These are phyloP conservation scores for Pyxicephalus adspersus DNA, from an alignment of 2,113 vertebrate genomes.

Conservation along the genomic window DNA sequence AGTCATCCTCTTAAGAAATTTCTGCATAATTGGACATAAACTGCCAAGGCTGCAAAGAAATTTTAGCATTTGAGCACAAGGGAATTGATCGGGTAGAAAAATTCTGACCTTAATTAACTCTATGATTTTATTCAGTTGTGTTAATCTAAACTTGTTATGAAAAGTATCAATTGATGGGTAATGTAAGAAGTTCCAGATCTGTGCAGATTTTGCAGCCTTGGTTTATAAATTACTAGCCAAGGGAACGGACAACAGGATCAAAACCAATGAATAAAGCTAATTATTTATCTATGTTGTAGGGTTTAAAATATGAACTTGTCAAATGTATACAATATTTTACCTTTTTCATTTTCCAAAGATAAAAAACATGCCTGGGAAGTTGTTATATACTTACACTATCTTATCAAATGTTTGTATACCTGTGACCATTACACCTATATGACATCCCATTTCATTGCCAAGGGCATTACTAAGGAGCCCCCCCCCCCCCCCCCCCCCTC, in stretches of 20 bases:
- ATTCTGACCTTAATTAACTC: no score
- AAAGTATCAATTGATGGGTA: conserved; percentile 15
- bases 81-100: neutral
- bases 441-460: no score
- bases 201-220: conserved; percentile 6
- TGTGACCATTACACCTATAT: no score
- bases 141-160: neutral
- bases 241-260: conserved; percentile 1
- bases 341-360: no score
- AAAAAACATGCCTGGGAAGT: no score
- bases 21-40: conserved; percentile 11
- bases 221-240: neutral
- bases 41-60: conserved; percentile 3
- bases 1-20: conserved; percentile 29
- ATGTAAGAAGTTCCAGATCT: neutral
- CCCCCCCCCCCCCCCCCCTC: no score
- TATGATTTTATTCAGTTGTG: neutral
- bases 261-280: conserved; percentile 26
- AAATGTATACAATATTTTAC: neutral
- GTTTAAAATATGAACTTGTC: neutral
- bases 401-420: no score
- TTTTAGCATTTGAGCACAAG: neutral
- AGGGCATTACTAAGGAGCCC: no score
- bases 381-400: no score
- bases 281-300: conserved; percentile 8